Evolutionary conservation across 2,113 vertebrate species (phyloP), one percentile per base, ranked within the genome.

Genomic region (Pygoscelis antarcticus): DNA sequence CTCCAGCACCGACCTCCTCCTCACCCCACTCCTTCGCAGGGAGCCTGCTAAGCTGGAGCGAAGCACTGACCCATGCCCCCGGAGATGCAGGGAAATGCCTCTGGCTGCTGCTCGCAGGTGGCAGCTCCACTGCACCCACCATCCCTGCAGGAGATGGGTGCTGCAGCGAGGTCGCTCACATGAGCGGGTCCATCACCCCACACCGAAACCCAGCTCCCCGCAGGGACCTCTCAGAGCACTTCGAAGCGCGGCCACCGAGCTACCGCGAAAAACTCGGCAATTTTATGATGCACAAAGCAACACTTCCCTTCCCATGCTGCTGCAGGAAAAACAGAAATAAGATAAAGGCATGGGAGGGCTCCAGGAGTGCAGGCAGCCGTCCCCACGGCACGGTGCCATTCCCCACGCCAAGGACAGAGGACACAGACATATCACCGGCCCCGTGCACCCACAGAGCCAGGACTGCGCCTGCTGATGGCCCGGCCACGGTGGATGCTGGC

Each of bases 401-500:
- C 16, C 26, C 54, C 54, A 13, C 5, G 5, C 34, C 8, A 5
- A 58, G 54, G 52, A 38, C 78, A 81, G 30, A 10, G 62, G 64
- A 36, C 40, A 29, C 26, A 42, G 44, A 34, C 22, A 8, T 8
- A 7, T 9, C 3, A 3, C 40, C 62, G 46, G 61, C 30, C 25
- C 77, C 4, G 8, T 3, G 36, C 14, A 13, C 36, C 47, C 13
- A 11, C 8, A 2, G 60, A 26, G 52, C 52, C 38, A 44, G 52
- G 30, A 18, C 52, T 27, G 46, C 1, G 6, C n/a, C 44, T 18
- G 57, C 32, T 6, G 68, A 6, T 62, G 69, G 34, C 51, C 30
- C 3, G 3, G 70, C 70, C 10, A 2, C 0, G 9, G 18, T 2
- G n/a, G 29, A 34, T 19, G 44, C 19, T 2, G 2, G 25, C 1